A percentile compares a stretch with the other conserved stretches of the same genome.
These are phyloP conservation scores for Tragelaphus strepsiceros DNA, from an alignment of 2,113 vertebrate genomes.

Conservation along the genomic window DNA sequence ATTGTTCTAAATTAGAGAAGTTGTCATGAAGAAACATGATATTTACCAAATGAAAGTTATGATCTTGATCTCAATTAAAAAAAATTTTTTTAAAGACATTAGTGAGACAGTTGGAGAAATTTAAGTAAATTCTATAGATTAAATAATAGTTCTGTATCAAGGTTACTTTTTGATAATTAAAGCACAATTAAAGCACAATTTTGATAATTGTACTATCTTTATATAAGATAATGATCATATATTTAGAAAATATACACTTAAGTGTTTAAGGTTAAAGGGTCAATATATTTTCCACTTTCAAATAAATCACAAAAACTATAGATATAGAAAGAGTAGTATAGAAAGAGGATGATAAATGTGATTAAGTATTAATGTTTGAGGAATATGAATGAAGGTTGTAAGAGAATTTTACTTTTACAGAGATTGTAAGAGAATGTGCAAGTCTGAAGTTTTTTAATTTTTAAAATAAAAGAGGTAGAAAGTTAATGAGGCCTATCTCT, in stretches of 20 bases:
- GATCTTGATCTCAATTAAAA: background rate
- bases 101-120: background rate
- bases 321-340: background rate
- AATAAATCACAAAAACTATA: background rate
- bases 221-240: background rate
- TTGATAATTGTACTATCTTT: background rate
- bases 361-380: background rate
- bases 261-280: background rate
- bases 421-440: background rate
- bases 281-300: background rate
- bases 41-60: slow-evolving; percentile 12
- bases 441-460: background rate
- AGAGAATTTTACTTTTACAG: background rate
- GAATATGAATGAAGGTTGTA: background rate
- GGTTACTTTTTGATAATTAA: background rate
- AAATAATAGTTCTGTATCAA: background rate
- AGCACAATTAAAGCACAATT: background rate
- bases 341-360: background rate
- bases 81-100: background rate
- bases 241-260: background rate
- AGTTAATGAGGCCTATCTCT: background rate
- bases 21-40: background rate
- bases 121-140: background rate
- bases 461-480: background rate
- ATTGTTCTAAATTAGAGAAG: background rate